phyloP scores from a whole-genome alignment of 2,113 vertebrate species.

The Egretta garzetta region DNA sequence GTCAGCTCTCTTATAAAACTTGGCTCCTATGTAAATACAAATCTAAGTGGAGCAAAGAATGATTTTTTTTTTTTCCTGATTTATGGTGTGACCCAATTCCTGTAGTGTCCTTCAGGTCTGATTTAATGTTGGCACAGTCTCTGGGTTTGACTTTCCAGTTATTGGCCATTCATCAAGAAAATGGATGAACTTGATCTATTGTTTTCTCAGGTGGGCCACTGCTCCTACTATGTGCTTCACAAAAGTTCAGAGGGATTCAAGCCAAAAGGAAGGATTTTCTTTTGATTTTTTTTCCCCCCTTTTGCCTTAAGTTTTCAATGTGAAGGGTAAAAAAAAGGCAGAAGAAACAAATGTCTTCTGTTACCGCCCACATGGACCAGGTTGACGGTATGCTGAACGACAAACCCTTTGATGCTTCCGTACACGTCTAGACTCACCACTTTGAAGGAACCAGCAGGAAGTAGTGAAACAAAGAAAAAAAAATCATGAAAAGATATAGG shows the following conservation, averaged over 20 bases:
- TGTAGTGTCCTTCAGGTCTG: conserved; percentile 54
- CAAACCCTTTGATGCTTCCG: neutral
- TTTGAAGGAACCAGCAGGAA: neutral
- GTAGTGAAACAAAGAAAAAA: neutral
- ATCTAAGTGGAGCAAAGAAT: conserved; percentile 25
- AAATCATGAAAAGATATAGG: neutral
- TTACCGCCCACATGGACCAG: neutral
- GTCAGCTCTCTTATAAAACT: conserved; percentile 25
- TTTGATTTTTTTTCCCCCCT: neutral
- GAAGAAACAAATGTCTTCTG: neutral
- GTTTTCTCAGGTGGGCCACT: conserved; percentile 10
- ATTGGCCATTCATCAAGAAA: conserved; percentile 62
- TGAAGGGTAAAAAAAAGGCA: neutral
- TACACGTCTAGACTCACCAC: rapidly evolving
- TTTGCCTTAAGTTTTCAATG: neutral
- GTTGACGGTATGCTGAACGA: neutral
- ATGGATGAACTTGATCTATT: conserved; percentile 31
- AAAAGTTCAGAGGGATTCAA: neutral
- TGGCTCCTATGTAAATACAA: conserved; percentile 51
- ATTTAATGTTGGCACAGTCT: conserved; percentile 61
- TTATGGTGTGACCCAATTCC: conserved; percentile 40
- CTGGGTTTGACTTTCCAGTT: conserved; percentile 50
- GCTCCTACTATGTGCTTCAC: neutral
- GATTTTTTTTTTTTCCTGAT: conserved; percentile 18
- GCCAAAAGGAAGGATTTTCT: neutral